Evolutionary conservation across 35 echinoderm and acorn worm species (phyloP).

Genomic region (Anneissia japonica): DNA sequence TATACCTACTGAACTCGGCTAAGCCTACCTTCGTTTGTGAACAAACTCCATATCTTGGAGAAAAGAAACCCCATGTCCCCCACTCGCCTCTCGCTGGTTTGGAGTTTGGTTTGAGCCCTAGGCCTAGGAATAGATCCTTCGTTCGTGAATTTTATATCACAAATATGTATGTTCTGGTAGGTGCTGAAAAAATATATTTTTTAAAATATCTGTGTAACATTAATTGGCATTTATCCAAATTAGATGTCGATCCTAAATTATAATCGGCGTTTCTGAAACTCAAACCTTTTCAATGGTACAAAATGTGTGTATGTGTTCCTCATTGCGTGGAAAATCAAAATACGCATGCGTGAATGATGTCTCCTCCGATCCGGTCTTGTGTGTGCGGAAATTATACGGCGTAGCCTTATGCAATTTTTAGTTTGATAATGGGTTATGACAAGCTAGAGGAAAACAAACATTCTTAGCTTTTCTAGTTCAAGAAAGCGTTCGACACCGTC

Average conservation of each 20-base stretch:
- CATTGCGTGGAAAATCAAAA: neutral
- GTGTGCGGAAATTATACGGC: no score
- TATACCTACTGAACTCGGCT: no score
- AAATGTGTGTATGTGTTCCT: neutral
- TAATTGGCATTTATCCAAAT: neutral
- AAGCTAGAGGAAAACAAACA: no score
- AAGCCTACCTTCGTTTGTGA: constrained; percentile 68
- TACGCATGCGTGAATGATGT: no score
- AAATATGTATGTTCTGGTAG: neutral
- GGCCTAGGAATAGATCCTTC: neutral
- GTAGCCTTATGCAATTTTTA: no score
- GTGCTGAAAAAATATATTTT: neutral
- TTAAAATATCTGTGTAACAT: neutral
- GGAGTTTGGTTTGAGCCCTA: neutral
- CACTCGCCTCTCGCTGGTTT: neutral
- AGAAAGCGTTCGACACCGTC: no score
- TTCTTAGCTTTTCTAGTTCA: no score
- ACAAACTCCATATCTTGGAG: constrained; percentile 75
- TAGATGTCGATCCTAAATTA: neutral
- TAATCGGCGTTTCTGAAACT: neutral
- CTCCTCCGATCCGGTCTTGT: no score
- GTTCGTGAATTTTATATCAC: neutral
- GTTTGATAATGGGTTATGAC: no score
- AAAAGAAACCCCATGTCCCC: constrained; percentile 52
- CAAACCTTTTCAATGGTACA: neutral